These are phyloP conservation scores for Actenoides hombroni DNA, from an alignment of 2,113 vertebrate genomes.

Conservation along the genomic window DNA sequence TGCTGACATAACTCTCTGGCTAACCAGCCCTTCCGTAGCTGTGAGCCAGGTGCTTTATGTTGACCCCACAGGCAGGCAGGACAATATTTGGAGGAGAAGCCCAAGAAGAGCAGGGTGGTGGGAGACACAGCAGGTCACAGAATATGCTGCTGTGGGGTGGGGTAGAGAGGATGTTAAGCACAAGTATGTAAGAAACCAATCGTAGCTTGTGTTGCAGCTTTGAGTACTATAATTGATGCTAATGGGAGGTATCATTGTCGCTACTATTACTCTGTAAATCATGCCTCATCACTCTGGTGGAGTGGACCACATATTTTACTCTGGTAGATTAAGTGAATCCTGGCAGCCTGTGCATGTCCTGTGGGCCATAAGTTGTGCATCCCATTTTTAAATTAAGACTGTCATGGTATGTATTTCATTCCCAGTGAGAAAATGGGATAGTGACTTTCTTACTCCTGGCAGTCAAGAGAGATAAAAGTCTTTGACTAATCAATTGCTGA, in stretches of 20 bases:
- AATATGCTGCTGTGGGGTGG: neutral
- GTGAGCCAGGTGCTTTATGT: fast-evolving
- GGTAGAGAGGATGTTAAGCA: neutral
- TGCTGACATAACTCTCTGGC: neutral
- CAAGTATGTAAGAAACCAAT: neutral
- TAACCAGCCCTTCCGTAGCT: neutral
- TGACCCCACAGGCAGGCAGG: neutral
- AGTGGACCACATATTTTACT: neutral
- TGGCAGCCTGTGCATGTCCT: neutral
- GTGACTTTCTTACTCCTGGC: neutral
- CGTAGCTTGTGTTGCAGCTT: neutral
- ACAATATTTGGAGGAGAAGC: neutral
- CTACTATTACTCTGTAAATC: neutral
- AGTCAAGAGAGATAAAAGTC: neutral
- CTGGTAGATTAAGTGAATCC: neutral
- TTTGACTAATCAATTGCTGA: neutral
- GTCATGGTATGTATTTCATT: neutral
- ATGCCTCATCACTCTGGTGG: neutral
- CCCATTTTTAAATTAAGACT: neutral
- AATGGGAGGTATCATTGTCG: neutral
- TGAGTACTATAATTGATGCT: neutral
- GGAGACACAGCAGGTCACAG: neutral
- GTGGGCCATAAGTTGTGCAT: neutral
- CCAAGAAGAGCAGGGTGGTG: neutral
- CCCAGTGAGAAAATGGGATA: neutral